Evolutionary conservation across 2,113 vertebrate species (phyloP).

Genomic region (Trichomycterus rosablanca): DNA sequence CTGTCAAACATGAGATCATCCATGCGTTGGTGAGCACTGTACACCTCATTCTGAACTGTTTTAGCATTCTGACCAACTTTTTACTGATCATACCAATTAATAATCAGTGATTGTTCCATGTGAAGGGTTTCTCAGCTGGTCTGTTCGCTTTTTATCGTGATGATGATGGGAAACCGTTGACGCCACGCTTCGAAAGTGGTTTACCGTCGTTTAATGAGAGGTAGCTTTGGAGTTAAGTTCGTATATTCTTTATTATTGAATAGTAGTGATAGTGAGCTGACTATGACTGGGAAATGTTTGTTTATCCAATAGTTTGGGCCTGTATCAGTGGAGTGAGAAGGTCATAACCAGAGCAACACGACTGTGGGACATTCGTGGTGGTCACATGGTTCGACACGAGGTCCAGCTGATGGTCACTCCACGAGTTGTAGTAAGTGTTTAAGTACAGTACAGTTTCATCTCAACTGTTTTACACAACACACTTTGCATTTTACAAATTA

Average conservation of each 20-base stretch:
- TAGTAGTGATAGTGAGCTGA: too few species aligned
- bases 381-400: slow-evolving; percentile 76
- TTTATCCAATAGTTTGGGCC: slow-evolving; percentile 76
- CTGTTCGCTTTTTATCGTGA: slow-evolving; percentile 95
- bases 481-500: too few species aligned
- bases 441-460: too few species aligned
- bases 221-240: slow-evolving; percentile 53
- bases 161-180: slow-evolving; percentile 86
- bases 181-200: slow-evolving; percentile 82
- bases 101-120: slow-evolving; percentile 7
- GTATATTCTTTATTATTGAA: not conserved
- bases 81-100: not conserved
- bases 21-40: slow-evolving; percentile 81
- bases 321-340: slow-evolving; percentile 93
- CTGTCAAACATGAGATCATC: slow-evolving; percentile 96
- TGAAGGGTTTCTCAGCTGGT: slow-evolving; percentile 93
- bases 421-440: slow-evolving; percentile 80
- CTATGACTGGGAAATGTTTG: too few species aligned
- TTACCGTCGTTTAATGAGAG: slow-evolving; percentile 91
- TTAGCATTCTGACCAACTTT: not conserved
- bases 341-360: slow-evolving; percentile 78
- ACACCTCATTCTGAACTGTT: not conserved
- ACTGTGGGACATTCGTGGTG: slow-evolving; percentile 80
- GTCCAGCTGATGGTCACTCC: slow-evolving; percentile 87
- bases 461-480: too few species aligned